These are phyloP conservation scores for Sorex fumeus DNA, from an alignment of 2,113 vertebrate genomes.

Conservation along the genomic window DNA sequence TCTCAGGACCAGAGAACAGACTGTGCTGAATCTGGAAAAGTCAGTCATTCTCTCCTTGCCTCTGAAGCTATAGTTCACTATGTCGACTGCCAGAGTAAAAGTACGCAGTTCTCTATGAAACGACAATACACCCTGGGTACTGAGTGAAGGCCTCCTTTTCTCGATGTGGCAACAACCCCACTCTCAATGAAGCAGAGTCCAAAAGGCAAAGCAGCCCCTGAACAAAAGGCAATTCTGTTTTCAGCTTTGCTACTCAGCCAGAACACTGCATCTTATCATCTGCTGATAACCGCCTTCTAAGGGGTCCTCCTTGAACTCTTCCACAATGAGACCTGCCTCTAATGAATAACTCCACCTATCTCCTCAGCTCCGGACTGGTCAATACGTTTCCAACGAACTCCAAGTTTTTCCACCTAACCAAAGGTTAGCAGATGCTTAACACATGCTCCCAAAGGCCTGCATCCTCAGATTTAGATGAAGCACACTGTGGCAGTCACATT, in stretches of 20 bases:
- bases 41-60: background rate
- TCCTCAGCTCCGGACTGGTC: background rate
- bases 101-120: constrained; percentile 29
- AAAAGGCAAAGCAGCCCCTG: constrained; percentile 48
- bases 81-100: background rate
- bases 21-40: constrained; percentile 42
- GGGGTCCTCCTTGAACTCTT: background rate
- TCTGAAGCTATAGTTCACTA: constrained; percentile 37
- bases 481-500: constrained; percentile 48
- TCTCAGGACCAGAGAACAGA: constrained; percentile 9
- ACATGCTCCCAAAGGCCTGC: background rate
- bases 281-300: constrained; percentile 35
- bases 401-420: constrained; percentile 48
- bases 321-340: background rate
- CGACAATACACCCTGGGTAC: background rate
- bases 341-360: constrained; percentile 43
- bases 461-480: constrained; percentile 4
- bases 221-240: constrained; percentile 64
- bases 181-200: constrained; percentile 54
- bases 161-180: constrained; percentile 35
- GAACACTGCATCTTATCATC: constrained; percentile 1
- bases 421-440: constrained; percentile 24
- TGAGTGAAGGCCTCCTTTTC: constrained; percentile 63
- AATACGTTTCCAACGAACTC: background rate
- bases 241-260: background rate